A percentile compares a stretch with the other conserved stretches of the same genome.
These are phyloP conservation scores for Callithrix jacchus DNA, from an alignment of 2,113 vertebrate species.

Conservation along the genomic window DNA sequence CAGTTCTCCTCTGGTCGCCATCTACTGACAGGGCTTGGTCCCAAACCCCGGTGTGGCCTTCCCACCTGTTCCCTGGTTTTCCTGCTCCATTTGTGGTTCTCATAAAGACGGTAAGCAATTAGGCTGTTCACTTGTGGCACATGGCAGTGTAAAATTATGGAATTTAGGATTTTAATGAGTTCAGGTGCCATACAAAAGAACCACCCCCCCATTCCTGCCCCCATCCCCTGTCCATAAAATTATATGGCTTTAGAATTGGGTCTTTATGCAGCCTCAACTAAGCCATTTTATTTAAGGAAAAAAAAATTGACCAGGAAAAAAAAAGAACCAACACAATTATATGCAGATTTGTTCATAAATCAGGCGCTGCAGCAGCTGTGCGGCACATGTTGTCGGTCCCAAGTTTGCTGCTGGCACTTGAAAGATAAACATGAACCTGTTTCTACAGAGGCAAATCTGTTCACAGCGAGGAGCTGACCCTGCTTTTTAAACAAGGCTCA, in stretches of 20 bases:
- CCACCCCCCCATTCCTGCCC: conserved; percentile 66
- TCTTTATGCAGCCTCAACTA: conserved; percentile 83
- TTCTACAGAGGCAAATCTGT: conserved; percentile 86
- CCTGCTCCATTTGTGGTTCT: conserved; percentile 80
- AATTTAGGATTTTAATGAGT: conserved; percentile 88
- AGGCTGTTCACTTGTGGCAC: conserved; percentile 83
- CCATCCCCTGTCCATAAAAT: conserved; percentile 85
- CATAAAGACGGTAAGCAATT: conserved; percentile 85
- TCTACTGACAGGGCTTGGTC: conserved; percentile 65
- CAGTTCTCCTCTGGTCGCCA: conserved; percentile 26
- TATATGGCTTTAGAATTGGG: conserved; percentile 87
- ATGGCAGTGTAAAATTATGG: conserved; percentile 89
- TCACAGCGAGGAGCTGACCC: conserved; percentile 85
- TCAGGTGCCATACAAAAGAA: conserved; percentile 88
- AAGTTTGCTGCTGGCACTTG: conserved; percentile 84
- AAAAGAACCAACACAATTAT: conserved; percentile 84
- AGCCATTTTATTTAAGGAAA: conserved; percentile 85
- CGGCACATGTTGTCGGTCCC: conserved; percentile 84
- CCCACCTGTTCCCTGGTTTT: conserved; percentile 85
- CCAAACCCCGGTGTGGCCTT: conserved; percentile 71
- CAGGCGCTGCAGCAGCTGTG: conserved; percentile 82
- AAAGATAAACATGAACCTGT: conserved; percentile 88
- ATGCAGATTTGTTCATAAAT: conserved; percentile 89
- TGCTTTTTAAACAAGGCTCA: conserved; percentile 84
- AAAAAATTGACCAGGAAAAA: conserved; percentile 50